A percentile compares a stretch with the other conserved stretches of the same genome.
Evolutionary conservation across 2,113 vertebrate genomes (phyloP).

Genomic region (Corynorhinus townsendii): DNA sequence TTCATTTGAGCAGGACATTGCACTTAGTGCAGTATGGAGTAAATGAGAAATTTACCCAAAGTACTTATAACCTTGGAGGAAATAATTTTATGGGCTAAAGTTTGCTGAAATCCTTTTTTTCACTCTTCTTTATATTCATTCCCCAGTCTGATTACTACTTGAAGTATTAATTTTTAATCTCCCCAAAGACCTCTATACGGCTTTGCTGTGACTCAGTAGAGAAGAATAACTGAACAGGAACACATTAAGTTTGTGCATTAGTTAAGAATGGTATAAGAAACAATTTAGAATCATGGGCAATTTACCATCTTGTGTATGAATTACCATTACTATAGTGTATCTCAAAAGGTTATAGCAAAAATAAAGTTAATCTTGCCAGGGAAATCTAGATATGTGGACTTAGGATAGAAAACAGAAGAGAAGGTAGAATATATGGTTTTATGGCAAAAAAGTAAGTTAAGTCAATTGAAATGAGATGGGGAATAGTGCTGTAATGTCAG

Average conservation of each 20-base stretch:
- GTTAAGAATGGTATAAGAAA: not conserved
- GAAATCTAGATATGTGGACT: not conserved
- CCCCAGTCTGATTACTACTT: not conserved
- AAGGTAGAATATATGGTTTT: not conserved
- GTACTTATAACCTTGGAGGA: not conserved
- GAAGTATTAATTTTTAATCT: not conserved
- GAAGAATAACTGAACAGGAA: not conserved
- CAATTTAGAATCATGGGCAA: not conserved
- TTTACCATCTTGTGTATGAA: not conserved
- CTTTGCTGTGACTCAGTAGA: not conserved
- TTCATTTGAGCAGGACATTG: not conserved
- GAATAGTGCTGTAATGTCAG: not conserved
- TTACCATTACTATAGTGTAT: not conserved
- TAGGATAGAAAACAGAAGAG: not conserved
- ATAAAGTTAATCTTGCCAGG: not conserved
- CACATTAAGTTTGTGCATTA: not conserved
- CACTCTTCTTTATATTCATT: not conserved
- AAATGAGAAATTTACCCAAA: not conserved
- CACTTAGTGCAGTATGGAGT: not conserved
- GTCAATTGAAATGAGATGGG: not conserved
- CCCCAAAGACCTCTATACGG: not conserved
- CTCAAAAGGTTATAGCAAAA: not conserved
- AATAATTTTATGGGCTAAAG: not conserved
- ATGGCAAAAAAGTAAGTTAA: slow-evolving; percentile 16
- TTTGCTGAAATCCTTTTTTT: not conserved